Evolutionary conservation across 2,113 vertebrate species (phyloP).

Genomic region (Nanorana parkeri): DNA sequence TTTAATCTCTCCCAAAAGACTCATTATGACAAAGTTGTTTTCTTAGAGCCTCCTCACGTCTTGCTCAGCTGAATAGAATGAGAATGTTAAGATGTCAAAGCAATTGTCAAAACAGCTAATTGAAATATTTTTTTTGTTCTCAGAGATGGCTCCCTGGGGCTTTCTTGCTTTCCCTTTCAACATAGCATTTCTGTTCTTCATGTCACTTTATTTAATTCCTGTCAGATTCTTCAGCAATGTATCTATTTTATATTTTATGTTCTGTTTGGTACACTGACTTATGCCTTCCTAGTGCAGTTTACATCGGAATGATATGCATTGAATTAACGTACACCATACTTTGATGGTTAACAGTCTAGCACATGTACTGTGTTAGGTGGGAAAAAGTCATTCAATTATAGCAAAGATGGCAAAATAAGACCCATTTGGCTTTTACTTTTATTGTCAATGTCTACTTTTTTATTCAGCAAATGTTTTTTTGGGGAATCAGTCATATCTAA

Average conservation of each 20-base stretch:
- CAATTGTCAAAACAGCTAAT: slow-evolving; percentile 49
- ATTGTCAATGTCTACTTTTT: too few species aligned
- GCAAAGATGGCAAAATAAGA: too few species aligned
- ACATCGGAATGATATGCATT: too few species aligned
- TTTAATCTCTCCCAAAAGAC: slow-evolving; percentile 21
- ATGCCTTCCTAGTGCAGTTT: too few species aligned
- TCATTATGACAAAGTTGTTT: slow-evolving; percentile 45
- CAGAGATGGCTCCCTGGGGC: neutral
- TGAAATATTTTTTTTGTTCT: slow-evolving; percentile 37
- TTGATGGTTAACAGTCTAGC: too few species aligned
- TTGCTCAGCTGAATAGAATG: slow-evolving; percentile 8
- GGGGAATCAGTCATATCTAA: too few species aligned
- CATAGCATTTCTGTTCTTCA: neutral
- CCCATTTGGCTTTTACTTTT: too few species aligned
- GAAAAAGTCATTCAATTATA: too few species aligned
- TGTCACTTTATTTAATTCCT: slow-evolving; percentile 27
- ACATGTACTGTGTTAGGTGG: too few species aligned
- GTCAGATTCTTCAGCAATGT: neutral
- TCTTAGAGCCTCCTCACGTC: neutral
- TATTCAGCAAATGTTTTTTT: too few species aligned
- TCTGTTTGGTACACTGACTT: too few species aligned
- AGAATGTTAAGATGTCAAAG: slow-evolving; percentile 50
- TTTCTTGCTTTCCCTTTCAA: slow-evolving; percentile 19
- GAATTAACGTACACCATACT: too few species aligned
- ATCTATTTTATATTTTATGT: slow-evolving; percentile 8